Evolutionary conservation across 2,113 vertebrate species (phyloP).

Genomic region (Cygnus buccinator): DNA sequence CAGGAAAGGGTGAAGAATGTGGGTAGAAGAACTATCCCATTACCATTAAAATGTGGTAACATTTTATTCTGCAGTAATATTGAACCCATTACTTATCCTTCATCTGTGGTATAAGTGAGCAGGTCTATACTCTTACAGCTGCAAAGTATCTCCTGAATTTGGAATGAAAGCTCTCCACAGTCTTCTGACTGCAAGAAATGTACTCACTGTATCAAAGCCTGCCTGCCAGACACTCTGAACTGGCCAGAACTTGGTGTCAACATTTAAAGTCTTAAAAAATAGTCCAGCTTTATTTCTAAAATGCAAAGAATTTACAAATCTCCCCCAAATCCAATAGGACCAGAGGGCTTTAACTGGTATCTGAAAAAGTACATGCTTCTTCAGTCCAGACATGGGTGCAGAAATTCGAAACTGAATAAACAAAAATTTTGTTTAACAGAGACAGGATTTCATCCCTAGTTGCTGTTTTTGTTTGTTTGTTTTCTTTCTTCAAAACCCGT

Average conservation of each 20-base stretch:
- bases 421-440: neutral
- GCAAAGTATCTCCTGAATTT: neutral
- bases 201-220: neutral
- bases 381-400: neutral
- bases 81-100: neutral
- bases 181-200: neutral
- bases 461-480: neutral
- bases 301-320: neutral
- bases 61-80: neutral
- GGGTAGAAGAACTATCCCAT: accelerated
- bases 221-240: neutral
- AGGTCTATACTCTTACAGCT: neutral
- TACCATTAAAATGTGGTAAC: accelerated
- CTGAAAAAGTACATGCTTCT: neutral
- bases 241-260: neutral
- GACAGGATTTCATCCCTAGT: neutral
- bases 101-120: neutral
- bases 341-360: neutral
- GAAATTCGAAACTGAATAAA: neutral
- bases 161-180: neutral
- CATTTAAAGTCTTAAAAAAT: neutral
- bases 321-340: neutral
- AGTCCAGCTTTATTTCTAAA: neutral
- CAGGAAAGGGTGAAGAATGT: neutral
- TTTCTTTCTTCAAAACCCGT: neutral